Conservation (phyloP, 2,888 invertebrate genomes). For the Phragmatobia fuliginosa region DNA sequence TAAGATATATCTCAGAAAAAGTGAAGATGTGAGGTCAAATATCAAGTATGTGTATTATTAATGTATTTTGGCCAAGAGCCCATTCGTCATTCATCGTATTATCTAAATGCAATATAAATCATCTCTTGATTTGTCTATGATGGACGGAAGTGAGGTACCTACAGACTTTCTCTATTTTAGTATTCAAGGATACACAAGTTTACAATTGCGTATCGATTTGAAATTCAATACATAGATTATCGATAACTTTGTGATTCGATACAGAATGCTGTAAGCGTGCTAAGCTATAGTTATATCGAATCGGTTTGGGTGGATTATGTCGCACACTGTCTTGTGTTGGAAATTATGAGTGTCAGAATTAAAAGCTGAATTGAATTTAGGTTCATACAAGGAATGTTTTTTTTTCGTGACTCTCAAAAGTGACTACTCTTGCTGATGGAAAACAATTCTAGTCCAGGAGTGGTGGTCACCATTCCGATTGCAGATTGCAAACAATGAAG, state of each 20-base stretch:
- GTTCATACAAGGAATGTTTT: too few species aligned
- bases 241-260: conserved; percentile 37
- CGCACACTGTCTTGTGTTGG: too few species aligned
- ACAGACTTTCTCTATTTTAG: conserved; percentile 45
- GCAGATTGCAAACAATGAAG: too few species aligned
- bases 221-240: conserved; percentile 31
- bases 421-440: too few species aligned
- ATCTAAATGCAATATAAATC: conserved; percentile 44
- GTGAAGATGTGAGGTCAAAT: not conserved
- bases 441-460: too few species aligned
- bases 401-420: too few species aligned
- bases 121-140: conserved; percentile 33
- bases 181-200: conserved; percentile 45
- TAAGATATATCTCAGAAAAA: not conserved
- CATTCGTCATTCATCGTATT: conserved; percentile 48
- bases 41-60: not conserved
- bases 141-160: conserved; percentile 42
- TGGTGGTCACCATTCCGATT: too few species aligned
- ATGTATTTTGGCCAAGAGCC: conserved; percentile 20
- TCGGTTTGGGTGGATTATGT: not conserved
- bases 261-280: conserved; percentile 21
- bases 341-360: not conserved
- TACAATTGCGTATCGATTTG: conserved; percentile 29
- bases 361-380: too few species aligned
- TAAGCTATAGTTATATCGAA: not conserved